Conservation (phyloP, 2,113 vertebrate species). For the Sylvia atricapilla region DNA sequence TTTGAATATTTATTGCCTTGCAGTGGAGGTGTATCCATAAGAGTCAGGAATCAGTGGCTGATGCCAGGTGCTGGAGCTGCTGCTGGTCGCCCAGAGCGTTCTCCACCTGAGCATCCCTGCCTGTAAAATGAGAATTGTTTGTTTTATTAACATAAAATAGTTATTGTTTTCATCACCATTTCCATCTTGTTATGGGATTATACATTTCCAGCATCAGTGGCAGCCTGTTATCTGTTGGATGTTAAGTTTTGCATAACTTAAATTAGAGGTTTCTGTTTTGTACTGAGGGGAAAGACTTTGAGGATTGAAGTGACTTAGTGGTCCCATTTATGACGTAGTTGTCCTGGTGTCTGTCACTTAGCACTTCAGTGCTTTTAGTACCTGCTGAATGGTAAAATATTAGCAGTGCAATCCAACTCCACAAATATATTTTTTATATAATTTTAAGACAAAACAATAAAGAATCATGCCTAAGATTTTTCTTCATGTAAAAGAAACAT, state of each 20-base stretch:
- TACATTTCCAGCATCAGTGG: background rate
- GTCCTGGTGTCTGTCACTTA: background rate
- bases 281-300: background rate
- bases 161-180: background rate
- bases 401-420: background rate
- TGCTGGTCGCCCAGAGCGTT: background rate
- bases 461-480: background rate
- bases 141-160: background rate
- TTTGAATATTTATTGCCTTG: background rate
- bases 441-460: background rate
- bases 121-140: background rate
- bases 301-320: background rate
- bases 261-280: background rate
- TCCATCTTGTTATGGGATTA: background rate
- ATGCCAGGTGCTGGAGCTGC: background rate
- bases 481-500: background rate
- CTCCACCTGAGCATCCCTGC: background rate
- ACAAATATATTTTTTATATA: background rate
- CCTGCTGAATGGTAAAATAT: background rate
- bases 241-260: background rate
- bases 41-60: background rate
- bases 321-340: background rate
- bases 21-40: background rate
- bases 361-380: background rate
- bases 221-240: background rate